A percentile compares a stretch with the other conserved stretches of the same genome.
Conservation (phyloP, 2,888 invertebrate species). For the Acutogordius australiensis region DNA sequence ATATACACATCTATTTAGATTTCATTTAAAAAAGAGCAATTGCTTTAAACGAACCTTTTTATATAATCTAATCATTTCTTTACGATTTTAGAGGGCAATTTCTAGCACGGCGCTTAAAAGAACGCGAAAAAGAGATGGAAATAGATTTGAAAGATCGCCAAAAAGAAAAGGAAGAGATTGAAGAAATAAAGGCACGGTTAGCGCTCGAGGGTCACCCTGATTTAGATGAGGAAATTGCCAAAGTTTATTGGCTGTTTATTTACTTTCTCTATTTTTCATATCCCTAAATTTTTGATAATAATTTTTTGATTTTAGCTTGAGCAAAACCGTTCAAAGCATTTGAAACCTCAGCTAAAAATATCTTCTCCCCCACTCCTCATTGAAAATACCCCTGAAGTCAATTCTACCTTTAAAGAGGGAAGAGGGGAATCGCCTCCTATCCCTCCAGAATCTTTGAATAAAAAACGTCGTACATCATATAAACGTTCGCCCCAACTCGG, state of each 20-base stretch:
- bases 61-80: too few species aligned
- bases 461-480: too few species aligned
- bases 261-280: not conserved
- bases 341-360: not conserved
- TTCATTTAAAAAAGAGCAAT: too few species aligned
- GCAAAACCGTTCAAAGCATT: not conserved
- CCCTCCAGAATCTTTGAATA: too few species aligned
- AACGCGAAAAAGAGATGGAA: constrained; percentile 70
- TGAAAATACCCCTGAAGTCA: too few species aligned
- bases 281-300: constrained; percentile 11
- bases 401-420: too few species aligned
- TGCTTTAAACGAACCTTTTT: too few species aligned
- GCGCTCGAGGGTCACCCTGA: constrained; percentile 28
- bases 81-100: constrained; percentile 56
- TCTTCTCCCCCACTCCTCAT: too few species aligned
- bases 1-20: too few species aligned
- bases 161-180: constrained; percentile 58
- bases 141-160: constrained; percentile 59
- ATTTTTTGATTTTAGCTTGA: constrained; percentile 9
- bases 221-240: constrained; percentile 25
- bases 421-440: too few species aligned
- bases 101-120: constrained; percentile 56
- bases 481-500: too few species aligned
- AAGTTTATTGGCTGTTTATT: constrained; percentile 14
- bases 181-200: constrained; percentile 46